Evolutionary conservation across 2,797 vertebrate species (phyloP).

Genomic region (Danio albolineatus): DNA sequence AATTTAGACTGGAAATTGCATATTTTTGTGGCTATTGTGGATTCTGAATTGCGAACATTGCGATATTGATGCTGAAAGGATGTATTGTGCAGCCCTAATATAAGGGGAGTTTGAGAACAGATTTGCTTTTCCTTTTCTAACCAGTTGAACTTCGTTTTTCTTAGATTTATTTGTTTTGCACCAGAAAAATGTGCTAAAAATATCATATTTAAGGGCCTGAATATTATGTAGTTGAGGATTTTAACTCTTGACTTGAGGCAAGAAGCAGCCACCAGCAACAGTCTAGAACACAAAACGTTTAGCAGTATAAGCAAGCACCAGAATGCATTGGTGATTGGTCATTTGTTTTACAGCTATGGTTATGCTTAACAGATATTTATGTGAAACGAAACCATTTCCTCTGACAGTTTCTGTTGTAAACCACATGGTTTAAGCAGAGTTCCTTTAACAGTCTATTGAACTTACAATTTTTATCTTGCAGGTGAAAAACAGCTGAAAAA

Average conservation of each 20-base stretch:
- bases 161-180: neutral
- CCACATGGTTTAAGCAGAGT: no score
- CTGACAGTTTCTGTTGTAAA: no score
- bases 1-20: no score
- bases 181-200: neutral
- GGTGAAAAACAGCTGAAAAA: no score
- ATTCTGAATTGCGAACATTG: no score
- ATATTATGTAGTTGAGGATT: neutral
- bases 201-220: neutral
- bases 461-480: no score
- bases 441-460: no score
- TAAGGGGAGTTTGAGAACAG: neutral
- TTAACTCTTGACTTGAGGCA: neutral
- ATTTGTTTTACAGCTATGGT: neutral
- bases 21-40: no score
- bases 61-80: no score
- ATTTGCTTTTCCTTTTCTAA: neutral
- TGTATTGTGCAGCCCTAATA: no score
- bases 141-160: neutral
- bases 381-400: neutral
- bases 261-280: neutral
- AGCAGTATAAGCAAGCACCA: neutral
- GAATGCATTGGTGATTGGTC: no score
- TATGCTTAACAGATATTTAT: neutral
- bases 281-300: neutral